phyloP scores from a whole-genome alignment of 2,113 vertebrate species.

The Irena cyanogastra region DNA sequence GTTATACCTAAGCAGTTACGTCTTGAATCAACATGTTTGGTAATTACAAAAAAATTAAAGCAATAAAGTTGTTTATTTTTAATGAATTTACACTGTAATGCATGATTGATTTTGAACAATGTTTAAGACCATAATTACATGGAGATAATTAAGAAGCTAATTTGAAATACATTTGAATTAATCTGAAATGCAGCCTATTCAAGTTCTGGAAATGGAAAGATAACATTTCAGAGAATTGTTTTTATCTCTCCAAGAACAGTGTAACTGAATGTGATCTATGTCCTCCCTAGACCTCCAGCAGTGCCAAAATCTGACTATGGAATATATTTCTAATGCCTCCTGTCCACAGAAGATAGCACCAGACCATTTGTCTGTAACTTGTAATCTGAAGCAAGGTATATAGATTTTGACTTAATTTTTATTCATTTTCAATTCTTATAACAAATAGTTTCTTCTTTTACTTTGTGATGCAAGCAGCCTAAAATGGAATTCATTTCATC shows the following conservation, averaged over 20 bases:
- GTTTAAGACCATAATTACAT: neutral
- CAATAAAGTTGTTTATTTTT: neutral
- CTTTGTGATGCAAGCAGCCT: neutral
- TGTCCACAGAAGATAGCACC: neutral
- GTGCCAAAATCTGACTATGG: neutral
- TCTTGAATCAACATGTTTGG: neutral
- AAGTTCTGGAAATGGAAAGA: neutral
- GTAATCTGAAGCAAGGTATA: neutral
- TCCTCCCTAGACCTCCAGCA: neutral
- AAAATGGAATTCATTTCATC: neutral
- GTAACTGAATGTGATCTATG: neutral
- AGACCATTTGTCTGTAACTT: neutral
- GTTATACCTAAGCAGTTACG: neutral
- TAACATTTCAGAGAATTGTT: neutral
- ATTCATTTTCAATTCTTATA: neutral
- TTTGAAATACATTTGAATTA: neutral
- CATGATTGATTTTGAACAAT: neutral
- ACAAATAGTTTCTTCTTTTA: neutral
- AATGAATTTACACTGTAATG: neutral
- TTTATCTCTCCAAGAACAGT: neutral
- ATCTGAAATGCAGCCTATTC: neutral
- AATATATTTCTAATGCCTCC: neutral
- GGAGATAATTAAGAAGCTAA: neutral
- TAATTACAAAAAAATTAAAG: neutral
- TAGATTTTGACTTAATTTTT: neutral